These are phyloP conservation scores for Cercopithecus mona DNA, from an alignment of 2,113 vertebrate genomes.

Conservation along the genomic window DNA sequence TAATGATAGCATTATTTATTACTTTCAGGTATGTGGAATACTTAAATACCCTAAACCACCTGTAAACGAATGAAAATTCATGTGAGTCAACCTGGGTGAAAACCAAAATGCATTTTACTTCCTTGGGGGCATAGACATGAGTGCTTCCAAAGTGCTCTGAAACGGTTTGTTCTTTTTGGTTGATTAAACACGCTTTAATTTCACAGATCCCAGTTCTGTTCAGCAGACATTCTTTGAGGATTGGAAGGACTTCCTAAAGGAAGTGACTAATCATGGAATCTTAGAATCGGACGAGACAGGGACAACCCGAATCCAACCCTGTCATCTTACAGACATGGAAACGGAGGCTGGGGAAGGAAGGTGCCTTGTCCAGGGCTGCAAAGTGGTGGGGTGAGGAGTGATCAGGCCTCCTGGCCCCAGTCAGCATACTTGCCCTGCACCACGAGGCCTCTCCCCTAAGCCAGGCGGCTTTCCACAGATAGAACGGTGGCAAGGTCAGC, in stretches of 20 bases:
- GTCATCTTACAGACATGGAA: background rate
- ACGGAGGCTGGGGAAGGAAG: background rate
- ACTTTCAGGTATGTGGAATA: background rate
- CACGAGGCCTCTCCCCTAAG: background rate
- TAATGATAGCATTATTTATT: background rate
- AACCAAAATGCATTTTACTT: background rate
- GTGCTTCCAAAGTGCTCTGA: background rate
- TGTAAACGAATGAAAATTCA: background rate
- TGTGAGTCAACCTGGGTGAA: background rate
- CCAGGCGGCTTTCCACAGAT: background rate
- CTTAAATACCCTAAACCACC: background rate
- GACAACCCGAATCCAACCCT: background rate
- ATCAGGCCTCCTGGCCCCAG: background rate
- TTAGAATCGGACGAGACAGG: background rate
- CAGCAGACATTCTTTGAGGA: background rate
- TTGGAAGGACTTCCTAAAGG: conserved; percentile 21
- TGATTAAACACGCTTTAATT: conserved; percentile 13
- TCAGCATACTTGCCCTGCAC: background rate
- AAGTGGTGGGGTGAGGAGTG: too few relatives aligned
- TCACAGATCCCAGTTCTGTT: conserved; percentile 17
- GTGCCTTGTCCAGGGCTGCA: background rate
- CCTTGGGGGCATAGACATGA: background rate
- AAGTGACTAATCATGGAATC: conserved; percentile 36
- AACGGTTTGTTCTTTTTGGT: background rate
- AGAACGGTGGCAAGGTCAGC: background rate